These are phyloP conservation scores for Siphlonurus alternatus DNA, from an alignment of 2,888 invertebrate species.

Conservation along the genomic window DNA sequence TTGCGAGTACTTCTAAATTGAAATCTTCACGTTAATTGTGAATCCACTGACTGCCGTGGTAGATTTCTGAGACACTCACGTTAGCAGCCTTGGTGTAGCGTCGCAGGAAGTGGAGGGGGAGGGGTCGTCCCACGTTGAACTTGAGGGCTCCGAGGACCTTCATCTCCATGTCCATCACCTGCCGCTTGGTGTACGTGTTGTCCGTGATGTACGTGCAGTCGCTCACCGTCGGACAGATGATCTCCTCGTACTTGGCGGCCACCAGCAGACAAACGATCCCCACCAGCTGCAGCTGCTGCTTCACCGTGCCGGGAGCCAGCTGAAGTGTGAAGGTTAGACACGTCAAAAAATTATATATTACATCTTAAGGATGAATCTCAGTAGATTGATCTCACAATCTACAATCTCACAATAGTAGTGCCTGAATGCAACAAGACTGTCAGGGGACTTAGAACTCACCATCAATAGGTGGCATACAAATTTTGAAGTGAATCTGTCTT, in stretches of 20 bases:
- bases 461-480: no score
- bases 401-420: no score
- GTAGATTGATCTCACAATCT: no score
- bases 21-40: no score
- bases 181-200: constrained; percentile 58
- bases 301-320: constrained; percentile 41
- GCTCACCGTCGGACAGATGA: constrained; percentile 65
- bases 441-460: no score
- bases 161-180: constrained; percentile 70
- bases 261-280: constrained; percentile 80
- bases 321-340: constrained; percentile 24
- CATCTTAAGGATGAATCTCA: constrained; percentile 3
- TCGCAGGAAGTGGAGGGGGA: constrained; percentile 77
- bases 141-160: constrained; percentile 57
- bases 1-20: no score
- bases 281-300: constrained; percentile 65
- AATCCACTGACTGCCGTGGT: no score
- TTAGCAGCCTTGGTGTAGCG: constrained; percentile 45
- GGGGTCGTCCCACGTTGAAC: constrained; percentile 69
- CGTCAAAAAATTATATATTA: constrained; percentile 2
- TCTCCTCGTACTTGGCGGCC: constrained; percentile 91
- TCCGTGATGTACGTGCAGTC: constrained; percentile 90
- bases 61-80: constrained; percentile 18
- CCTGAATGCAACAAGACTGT: no score
- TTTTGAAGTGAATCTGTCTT: no score